A percentile compares a stretch with the other conserved stretches of the same genome.
Evolutionary conservation across 2,888 invertebrate species (phyloP).

Genomic region (Drosophila stalkeri): DNA sequence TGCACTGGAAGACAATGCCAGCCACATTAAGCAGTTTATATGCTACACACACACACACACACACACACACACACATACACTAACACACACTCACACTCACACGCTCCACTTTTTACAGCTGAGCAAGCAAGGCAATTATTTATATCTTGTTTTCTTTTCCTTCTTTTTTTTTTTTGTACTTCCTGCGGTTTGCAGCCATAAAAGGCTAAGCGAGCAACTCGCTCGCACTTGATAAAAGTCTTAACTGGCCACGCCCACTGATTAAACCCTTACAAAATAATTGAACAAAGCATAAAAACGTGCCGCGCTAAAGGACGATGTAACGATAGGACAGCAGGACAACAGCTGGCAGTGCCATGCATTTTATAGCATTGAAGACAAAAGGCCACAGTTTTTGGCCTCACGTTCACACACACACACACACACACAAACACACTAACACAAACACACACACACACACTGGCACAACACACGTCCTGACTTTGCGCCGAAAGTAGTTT

Average conservation of each 20-base stretch:
- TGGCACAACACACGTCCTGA: slow-evolving; percentile 48
- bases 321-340: slow-evolving; percentile 7
- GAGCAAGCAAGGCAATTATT: slow-evolving; percentile 83
- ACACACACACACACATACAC: neutral
- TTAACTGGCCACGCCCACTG: slow-evolving; percentile 45
- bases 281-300: slow-evolving; percentile 33
- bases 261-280: slow-evolving; percentile 44
- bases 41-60: slow-evolving; percentile 10
- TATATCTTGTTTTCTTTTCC: slow-evolving; percentile 61
- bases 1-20: slow-evolving; percentile 73
- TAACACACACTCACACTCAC: slow-evolving; percentile 12
- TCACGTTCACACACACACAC: slow-evolving; percentile 17
- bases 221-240: slow-evolving; percentile 46
- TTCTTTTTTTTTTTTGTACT: slow-evolving; percentile 19
- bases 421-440: neutral
- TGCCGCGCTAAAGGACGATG: neutral
- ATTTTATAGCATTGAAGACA: slow-evolving; percentile 66
- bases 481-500: slow-evolving; percentile 76
- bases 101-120: slow-evolving; percentile 61
- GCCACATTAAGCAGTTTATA: slow-evolving; percentile 59
- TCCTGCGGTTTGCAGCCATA: slow-evolving; percentile 33
- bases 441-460: neutral
- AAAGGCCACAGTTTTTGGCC: slow-evolving; percentile 30
- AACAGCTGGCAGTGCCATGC: slow-evolving; percentile 54
- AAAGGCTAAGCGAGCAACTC: slow-evolving; percentile 8